Evolutionary conservation across 2,888 invertebrate genomes (phyloP).

Genomic region (Coleophora deauratella): DNA sequence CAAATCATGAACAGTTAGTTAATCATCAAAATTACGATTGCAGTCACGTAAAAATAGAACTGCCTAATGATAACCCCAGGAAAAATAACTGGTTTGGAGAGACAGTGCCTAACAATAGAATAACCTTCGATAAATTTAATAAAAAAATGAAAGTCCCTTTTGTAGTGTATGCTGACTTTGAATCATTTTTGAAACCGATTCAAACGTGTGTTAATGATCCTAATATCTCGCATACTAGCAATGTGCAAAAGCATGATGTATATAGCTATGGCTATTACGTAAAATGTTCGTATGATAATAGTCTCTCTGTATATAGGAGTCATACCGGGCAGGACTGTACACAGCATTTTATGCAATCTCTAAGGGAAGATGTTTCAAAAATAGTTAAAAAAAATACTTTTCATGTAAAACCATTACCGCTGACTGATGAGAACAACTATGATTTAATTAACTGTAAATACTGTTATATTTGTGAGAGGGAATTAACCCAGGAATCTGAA

Average conservation of each 20-base stretch:
- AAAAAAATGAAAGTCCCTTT: constrained; percentile 16
- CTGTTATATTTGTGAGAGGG: not conserved
- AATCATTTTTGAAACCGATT: constrained; percentile 21
- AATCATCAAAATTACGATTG: constrained; percentile 14
- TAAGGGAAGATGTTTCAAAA: no score
- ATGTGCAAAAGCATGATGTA: constrained; percentile 19
- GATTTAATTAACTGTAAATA: not conserved
- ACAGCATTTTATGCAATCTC: constrained; percentile 1
- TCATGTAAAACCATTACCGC: no score
- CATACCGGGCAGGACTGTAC: no score
- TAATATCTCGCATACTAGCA: constrained; percentile 18
- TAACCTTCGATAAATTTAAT: constrained; percentile 11
- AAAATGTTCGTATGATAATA: constrained; percentile 24
- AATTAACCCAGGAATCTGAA: not conserved
- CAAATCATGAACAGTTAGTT: not conserved
- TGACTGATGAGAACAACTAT: no score
- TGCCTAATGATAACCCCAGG: constrained; percentile 12
- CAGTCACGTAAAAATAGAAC: constrained; percentile 12
- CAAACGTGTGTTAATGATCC: constrained; percentile 13
- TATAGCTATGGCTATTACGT: constrained; percentile 28
- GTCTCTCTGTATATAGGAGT: constrained; percentile 18
- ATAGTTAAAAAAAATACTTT: no score
- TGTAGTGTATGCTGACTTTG: constrained; percentile 21
- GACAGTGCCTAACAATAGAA: constrained; percentile 8
- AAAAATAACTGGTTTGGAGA: constrained; percentile 12